These are phyloP conservation scores for Tauraco hartlaubi DNA, from an alignment of 2,797 vertebrate species.

Conservation along the genomic window DNA sequence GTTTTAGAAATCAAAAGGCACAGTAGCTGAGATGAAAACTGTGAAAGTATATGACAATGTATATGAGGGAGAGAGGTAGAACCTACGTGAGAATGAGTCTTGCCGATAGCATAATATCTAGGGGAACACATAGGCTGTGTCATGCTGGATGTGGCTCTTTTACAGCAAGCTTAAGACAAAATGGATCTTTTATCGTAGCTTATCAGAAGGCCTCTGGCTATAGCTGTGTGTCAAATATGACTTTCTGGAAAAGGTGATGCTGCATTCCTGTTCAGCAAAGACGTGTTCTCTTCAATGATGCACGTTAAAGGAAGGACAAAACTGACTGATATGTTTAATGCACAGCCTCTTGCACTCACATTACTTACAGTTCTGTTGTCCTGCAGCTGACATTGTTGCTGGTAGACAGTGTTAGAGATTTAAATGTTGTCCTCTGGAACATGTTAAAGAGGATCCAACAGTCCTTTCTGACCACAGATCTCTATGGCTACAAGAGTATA, in stretches of 20 bases:
- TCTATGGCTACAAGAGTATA: not conserved
- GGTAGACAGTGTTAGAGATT: not conserved
- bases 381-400: not conserved
- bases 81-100: not conserved
- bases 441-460: not conserved
- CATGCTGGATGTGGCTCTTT: not conserved
- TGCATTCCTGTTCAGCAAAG: not conserved
- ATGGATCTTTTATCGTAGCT: not conserved
- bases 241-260: not conserved
- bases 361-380: not conserved
- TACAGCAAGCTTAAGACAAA: not conserved
- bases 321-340: not conserved
- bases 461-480: not conserved
- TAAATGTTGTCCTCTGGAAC: not conserved
- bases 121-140: no score
- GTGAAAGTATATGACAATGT: not conserved
- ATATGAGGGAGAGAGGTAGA: not conserved
- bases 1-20: not conserved
- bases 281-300: not conserved
- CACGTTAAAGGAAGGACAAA: not conserved
- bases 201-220: not conserved
- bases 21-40: not conserved
- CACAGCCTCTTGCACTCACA: not conserved
- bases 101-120: not conserved
- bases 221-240: not conserved